phyloP scores from a whole-genome alignment of 2,113 vertebrate genomes.

The Naja naja region DNA sequence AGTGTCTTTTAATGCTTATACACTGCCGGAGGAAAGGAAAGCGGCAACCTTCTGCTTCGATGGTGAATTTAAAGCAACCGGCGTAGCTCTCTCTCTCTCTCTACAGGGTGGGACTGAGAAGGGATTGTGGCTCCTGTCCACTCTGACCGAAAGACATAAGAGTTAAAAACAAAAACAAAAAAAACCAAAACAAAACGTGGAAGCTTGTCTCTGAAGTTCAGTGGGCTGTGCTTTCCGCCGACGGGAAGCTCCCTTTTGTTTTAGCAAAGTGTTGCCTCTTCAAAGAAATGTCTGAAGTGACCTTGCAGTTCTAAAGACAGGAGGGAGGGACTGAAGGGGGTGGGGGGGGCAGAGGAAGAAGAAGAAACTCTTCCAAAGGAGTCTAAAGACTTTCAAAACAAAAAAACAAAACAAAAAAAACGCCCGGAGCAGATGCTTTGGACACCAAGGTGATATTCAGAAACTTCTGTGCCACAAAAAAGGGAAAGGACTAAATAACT shows the following conservation, averaged over 20 bases:
- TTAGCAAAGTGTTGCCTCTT: conserved; percentile 34
- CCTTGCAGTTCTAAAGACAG: conserved; percentile 39
- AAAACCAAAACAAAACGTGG: conserved; percentile 24
- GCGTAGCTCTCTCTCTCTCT: neutral
- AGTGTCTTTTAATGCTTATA: conserved; percentile 48
- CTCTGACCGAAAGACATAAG: conserved; percentile 36
- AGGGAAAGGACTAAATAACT: conserved; percentile 36
- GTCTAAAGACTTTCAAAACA: conserved; percentile 50
- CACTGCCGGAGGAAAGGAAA: conserved; percentile 41
- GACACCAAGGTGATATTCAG: conserved; percentile 60
- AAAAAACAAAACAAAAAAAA: no score
- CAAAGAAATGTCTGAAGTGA: conserved; percentile 29
- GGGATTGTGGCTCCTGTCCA: neutral
- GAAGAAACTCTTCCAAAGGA: conserved; percentile 48
- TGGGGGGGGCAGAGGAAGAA: neutral
- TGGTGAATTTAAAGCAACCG: conserved; percentile 48
- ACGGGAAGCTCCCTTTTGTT: conserved; percentile 44
- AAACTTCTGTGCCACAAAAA: conserved; percentile 57
- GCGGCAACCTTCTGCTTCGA: conserved; percentile 45
- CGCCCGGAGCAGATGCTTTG: conserved; percentile 63
- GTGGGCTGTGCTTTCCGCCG: conserved; percentile 43
- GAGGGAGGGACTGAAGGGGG: neutral
- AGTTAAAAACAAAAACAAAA: neutral
- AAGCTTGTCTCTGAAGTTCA: conserved; percentile 42
- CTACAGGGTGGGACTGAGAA: conserved; percentile 15